phyloP scores from a whole-genome alignment of 2,113 vertebrate genomes.

The Ceratotherium simum region DNA sequence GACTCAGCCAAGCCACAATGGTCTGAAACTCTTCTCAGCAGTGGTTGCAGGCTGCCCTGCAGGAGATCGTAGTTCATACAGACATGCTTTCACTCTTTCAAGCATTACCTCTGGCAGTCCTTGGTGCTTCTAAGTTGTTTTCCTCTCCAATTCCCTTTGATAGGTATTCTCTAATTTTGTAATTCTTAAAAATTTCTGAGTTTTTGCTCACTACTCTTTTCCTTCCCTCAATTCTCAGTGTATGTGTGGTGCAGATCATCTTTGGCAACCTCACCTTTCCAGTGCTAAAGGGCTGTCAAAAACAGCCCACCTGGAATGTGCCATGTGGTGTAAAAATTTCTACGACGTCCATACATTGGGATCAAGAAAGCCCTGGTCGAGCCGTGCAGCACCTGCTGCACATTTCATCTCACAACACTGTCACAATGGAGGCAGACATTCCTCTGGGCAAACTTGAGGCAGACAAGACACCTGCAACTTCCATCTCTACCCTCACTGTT shows the following conservation, averaged over 20 bases:
- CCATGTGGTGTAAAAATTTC: no score
- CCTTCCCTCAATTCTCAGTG: neutral
- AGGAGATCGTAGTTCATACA: neutral
- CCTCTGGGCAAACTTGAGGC: neutral
- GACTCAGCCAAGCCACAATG: neutral
- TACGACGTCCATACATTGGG: no score
- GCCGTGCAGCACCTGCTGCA: no score
- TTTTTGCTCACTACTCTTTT: neutral
- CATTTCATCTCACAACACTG: no score
- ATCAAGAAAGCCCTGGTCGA: no score
- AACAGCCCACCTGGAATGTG: no score
- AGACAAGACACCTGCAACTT: neutral
- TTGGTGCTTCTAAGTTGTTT: neutral
- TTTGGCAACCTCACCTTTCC: no score
- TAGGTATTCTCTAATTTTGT: neutral
- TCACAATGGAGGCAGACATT: no score
- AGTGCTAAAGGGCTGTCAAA: no score
- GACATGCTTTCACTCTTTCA: neutral
- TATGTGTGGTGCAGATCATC: no score
- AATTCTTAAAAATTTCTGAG: neutral
- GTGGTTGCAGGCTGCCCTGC: neutral
- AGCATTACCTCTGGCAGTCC: neutral
- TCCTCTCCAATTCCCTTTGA: neutral
- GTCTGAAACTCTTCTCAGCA: neutral
- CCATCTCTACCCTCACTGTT: neutral